These are phyloP conservation scores for Cygnus atratus DNA, from an alignment of 2,113 vertebrate genomes.

Conservation along the genomic window DNA sequence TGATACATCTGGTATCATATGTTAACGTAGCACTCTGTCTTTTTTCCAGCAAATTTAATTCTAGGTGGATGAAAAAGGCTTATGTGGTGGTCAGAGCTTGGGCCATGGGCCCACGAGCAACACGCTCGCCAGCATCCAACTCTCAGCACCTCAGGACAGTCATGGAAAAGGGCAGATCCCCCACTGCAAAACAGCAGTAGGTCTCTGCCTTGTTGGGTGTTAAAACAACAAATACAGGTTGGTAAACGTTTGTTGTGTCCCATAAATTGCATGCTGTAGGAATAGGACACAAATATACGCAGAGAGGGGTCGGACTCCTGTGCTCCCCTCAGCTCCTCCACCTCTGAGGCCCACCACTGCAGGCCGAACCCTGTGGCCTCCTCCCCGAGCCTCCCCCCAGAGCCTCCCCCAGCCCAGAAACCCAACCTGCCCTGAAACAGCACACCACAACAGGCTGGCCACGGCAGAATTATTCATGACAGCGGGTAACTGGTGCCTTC, in stretches of 20 bases:
- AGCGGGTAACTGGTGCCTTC: not conserved
- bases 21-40: not conserved
- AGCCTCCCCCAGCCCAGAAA: not conserved
- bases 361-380: fast-evolving
- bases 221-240: not conserved
- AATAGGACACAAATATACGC: not conserved
- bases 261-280: not conserved
- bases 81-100: not conserved
- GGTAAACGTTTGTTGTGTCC: not conserved
- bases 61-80: not conserved
- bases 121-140: not conserved
- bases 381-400: fast-evolving
- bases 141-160: not conserved
- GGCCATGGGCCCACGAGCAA: fast-evolving
- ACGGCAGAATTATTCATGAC: conserved; percentile 8
- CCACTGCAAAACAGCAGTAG: not conserved
- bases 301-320: too few relatives aligned
- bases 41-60: not conserved
- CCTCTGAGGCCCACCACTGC: too few relatives aligned
- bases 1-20: not conserved
- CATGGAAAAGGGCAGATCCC: not conserved
- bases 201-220: not conserved
- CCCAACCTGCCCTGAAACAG: not conserved
- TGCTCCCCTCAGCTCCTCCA: too few relatives aligned
- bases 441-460: not conserved